phyloP scores from a whole-genome alignment of 2,888 invertebrate genomes.

The Drosophila affinis region DNA sequence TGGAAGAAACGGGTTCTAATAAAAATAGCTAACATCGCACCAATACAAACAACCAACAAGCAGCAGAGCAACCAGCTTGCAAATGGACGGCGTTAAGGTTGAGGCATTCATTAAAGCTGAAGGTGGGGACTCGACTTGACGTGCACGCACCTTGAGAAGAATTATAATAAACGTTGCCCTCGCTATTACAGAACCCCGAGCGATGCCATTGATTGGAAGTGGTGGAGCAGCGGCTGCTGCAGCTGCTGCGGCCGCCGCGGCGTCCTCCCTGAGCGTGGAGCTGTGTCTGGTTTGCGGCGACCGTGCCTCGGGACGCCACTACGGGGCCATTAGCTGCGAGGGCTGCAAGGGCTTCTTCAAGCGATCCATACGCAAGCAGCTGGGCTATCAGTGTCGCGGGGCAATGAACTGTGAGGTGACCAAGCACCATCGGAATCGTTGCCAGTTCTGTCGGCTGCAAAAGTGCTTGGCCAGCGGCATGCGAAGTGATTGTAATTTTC shows the following conservation, averaged over 20 bases:
- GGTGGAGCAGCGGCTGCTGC: constrained; percentile 17
- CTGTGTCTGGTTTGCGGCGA: constrained; percentile 98
- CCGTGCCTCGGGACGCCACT: constrained; percentile 96
- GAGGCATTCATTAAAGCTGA: constrained; percentile 77
- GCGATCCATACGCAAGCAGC: constrained; percentile 97
- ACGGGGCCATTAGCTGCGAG: constrained; percentile 95
- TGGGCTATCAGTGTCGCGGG: constrained; percentile 98
- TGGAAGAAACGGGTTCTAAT: constrained; percentile 67
- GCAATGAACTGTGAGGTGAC: constrained; percentile 98
- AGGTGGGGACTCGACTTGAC: constrained; percentile 66
- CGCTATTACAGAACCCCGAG: constrained; percentile 55
- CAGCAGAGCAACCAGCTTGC: constrained; percentile 21
- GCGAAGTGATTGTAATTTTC: constrained; percentile 97
- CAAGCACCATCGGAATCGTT: constrained; percentile 98
- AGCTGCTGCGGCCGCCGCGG: constrained; percentile 25
- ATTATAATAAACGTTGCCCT: constrained; percentile 31
- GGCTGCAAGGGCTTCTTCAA: constrained; percentile 99
- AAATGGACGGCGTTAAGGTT: constrained; percentile 57
- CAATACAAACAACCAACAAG: constrained; percentile 51
- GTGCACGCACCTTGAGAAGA: constrained; percentile 40
- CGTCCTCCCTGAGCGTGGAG: constrained; percentile 85
- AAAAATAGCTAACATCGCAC: constrained; percentile 49
- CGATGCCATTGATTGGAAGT: constrained; percentile 61
- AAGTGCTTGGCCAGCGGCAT: constrained; percentile 99
- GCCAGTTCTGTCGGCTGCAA: constrained; percentile 98